A percentile compares a stretch with the other conserved stretches of the same genome.
Conservation (phyloP, 2,888 invertebrate species). For the Drosophila monieri region DNA sequence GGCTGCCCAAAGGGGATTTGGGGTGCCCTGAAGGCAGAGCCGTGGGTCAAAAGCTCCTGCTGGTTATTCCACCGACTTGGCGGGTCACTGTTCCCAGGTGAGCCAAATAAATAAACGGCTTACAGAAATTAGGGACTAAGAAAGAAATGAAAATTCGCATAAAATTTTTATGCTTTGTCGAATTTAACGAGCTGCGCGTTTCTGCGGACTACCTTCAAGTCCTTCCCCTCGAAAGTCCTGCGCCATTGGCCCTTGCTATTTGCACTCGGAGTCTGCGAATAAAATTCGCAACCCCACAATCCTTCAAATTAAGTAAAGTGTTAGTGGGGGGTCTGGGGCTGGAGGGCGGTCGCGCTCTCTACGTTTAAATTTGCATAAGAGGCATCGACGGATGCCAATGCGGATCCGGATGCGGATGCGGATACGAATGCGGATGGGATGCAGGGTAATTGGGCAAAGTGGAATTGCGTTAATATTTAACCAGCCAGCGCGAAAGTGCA, state of each 20-base stretch:
- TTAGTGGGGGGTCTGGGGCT: not conserved
- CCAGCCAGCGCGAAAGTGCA: slow-evolving; percentile 61
- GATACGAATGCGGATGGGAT: slow-evolving; percentile 46
- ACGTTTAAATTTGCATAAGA: slow-evolving; percentile 67
- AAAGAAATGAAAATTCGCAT: slow-evolving; percentile 63
- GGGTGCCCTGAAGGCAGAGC: slow-evolving; percentile 17
- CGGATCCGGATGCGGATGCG: slow-evolving; percentile 22
- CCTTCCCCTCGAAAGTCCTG: not conserved
- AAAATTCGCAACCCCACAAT: slow-evolving; percentile 43
- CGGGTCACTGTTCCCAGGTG: slow-evolving; percentile 50
- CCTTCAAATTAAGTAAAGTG: slow-evolving; percentile 55
- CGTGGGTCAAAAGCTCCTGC: slow-evolving; percentile 27
- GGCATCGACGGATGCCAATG: slow-evolving; percentile 24
- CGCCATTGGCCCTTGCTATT: slow-evolving; percentile 45
- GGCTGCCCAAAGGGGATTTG: not conserved
- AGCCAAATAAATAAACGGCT: slow-evolving; percentile 50
- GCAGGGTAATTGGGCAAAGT: slow-evolving; percentile 76
- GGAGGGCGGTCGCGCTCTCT: slow-evolving; percentile 5
- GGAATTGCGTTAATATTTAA: slow-evolving; percentile 79
- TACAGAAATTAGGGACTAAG: slow-evolving; percentile 54
- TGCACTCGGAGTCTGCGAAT: slow-evolving; percentile 32
- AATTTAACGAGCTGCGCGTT: slow-evolving; percentile 68
- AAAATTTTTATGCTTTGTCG: slow-evolving; percentile 60
- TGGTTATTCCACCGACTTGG: slow-evolving; percentile 39
- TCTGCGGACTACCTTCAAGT: slow-evolving; percentile 39